Conservation (phyloP, 2,797 vertebrate genomes). For the Aphelocoma californica region DNA sequence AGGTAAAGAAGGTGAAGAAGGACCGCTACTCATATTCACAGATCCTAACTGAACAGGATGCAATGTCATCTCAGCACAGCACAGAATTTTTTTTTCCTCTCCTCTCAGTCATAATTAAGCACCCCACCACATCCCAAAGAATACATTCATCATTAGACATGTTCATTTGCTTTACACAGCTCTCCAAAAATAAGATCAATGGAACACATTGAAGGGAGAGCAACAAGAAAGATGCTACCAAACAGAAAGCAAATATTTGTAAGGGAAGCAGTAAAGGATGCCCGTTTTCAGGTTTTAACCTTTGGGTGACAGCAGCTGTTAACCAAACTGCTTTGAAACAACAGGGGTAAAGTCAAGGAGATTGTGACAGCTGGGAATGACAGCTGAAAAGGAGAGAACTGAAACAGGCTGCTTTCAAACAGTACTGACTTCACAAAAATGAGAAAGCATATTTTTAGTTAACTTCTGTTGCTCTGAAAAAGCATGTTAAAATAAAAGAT, state of each 20-base stretch:
- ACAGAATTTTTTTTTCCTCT: neutral
- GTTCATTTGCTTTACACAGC: neutral
- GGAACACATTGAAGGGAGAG: neutral
- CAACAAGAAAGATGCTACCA: neutral
- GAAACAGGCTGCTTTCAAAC: constrained; percentile 50
- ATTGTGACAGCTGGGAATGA: constrained; percentile 60
- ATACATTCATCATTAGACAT: neutral
- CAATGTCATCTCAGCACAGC: neutral
- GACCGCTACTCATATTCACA: neutral
- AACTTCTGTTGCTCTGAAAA: constrained; percentile 44
- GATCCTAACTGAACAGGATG: neutral
- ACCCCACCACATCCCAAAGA: neutral
- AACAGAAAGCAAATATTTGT: neutral
- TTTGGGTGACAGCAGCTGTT: constrained; percentile 44
- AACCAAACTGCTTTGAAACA: constrained; percentile 34
- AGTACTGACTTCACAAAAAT: constrained; percentile 22
- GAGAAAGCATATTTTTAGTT: constrained; percentile 62
- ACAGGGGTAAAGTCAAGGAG: constrained; percentile 21
- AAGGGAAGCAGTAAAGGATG: constrained; percentile 9
- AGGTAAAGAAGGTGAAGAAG: neutral
- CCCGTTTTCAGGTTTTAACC: constrained; percentile 35
- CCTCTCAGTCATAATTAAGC: neutral
- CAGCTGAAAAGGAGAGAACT: constrained; percentile 60
- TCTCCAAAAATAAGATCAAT: neutral
- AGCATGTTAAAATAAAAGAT: constrained; percentile 12